A percentile compares a stretch with the other conserved stretches of the same genome.
These are phyloP conservation scores for Leontocebus nigricollis DNA, from an alignment of 2,797 vertebrate genomes.

Conservation along the genomic window DNA sequence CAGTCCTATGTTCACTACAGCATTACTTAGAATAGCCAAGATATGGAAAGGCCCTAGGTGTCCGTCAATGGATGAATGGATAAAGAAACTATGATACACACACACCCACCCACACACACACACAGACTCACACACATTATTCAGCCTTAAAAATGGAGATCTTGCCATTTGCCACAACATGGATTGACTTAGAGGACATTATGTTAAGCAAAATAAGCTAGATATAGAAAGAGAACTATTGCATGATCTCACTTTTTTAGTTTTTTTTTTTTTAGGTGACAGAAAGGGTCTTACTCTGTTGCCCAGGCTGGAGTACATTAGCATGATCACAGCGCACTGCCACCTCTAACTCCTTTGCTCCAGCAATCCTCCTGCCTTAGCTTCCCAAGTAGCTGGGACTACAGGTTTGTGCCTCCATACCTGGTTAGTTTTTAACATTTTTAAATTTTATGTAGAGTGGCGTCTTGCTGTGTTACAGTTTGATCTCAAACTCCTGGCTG, in stretches of 20 bases:
- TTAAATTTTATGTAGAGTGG: neutral
- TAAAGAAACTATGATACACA: neutral
- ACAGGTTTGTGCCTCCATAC: neutral
- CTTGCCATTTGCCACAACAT: neutral
- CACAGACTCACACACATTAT: neutral
- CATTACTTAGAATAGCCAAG: neutral
- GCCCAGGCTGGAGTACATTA: neutral
- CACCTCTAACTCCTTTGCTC: neutral
- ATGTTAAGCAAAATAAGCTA: neutral
- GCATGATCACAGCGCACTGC: neutral
- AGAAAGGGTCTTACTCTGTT: neutral
- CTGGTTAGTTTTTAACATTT: neutral
- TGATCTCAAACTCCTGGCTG: neutral
- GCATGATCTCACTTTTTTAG: neutral
- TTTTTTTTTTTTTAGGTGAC: neutral
- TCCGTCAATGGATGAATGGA: neutral
- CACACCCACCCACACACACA: neutral
- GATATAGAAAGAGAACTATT: neutral
- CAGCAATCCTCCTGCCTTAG: neutral
- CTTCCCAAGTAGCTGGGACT: neutral
- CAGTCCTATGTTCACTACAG: neutral
- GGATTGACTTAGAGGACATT: neutral
- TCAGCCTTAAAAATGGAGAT: neutral
- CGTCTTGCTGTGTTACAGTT: neutral
- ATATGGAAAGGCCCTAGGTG: neutral